Evolutionary conservation across 2,113 vertebrate species (phyloP), one percentile per base, ranked within the genome.

Genomic region (Zosterops borbonicus): DNA sequence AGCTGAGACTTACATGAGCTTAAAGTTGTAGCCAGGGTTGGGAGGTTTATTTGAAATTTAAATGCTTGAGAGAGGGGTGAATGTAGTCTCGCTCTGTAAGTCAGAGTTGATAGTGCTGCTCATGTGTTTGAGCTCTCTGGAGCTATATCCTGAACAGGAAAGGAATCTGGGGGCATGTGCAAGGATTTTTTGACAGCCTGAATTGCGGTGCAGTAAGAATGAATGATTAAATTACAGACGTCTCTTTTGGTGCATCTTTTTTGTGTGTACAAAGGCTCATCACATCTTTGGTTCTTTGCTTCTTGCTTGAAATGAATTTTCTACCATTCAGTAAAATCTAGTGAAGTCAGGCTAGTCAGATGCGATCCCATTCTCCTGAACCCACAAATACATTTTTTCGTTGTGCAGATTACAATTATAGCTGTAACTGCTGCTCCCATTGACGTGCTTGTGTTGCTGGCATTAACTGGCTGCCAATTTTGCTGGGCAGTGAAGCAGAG

Each of bases 401-500:
- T 75, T 63, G 63, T 59, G 9, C 22, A 81, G 80, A 63, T 80
- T 80, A 62, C 68, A 77, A 63, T 86, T 95, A 62, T 5, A 65
- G 68, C 79, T 83, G 5, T 77, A 74, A 77, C 42, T 77, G 6
- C 71, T 52, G 42, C 56, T 90, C 83, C n/a, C 71, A 29, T 25
- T 65, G 67, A 19, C 46, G 8, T 29, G 71, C 88, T 50, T 17
- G 28, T 80, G 79, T 47, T 80, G 86, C 76, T 77, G 70, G 46
- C 59, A 24, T 69, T 90, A 86, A 74, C 88, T 52, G 82, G 47
- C 64, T 86, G 89, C 79, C 79, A 88, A 19, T 96, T 96, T 88
- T 65, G 75, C 75, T 86, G 90, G 85, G 92, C 88, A 90, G 71
- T 47, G 92, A 81, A 89, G 95, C 94, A 83, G 83, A 86, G 90